phyloP scores from a whole-genome alignment of 2,797 vertebrate genomes.

The Iguana delicatissima region DNA sequence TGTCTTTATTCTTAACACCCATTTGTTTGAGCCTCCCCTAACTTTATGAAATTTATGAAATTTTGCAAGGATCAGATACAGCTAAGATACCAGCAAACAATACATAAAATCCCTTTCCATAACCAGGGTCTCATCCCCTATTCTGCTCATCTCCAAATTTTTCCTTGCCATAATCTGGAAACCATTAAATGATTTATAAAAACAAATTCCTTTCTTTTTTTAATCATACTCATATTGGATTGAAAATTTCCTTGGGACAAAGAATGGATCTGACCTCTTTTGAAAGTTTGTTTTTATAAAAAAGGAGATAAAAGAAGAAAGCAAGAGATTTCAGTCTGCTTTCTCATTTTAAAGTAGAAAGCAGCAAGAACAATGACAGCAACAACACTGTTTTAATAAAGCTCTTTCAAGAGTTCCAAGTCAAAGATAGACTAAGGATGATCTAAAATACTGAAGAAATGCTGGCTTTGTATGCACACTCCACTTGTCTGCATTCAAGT shows the following conservation, averaged over 20 bases:
- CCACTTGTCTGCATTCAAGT: not conserved
- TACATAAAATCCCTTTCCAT: not conserved
- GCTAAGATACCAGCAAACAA: not conserved
- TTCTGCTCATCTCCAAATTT: not conserved
- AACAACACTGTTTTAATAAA: constrained; percentile 20
- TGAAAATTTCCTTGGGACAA: not conserved
- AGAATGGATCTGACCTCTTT: not conserved
- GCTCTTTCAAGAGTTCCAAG: not conserved
- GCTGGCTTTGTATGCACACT: not conserved
- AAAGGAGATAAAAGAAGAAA: not conserved
- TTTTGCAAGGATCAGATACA: not conserved
- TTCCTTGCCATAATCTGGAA: not conserved
- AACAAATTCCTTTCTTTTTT: not conserved
- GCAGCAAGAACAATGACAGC: no score
- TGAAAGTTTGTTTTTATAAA: not conserved
- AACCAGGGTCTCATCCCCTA: not conserved
- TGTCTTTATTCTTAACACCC: not conserved
- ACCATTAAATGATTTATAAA: not conserved
- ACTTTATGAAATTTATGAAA: not conserved
- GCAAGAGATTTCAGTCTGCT: not conserved
- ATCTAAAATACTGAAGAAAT: constrained; percentile 11
- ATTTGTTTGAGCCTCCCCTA: not conserved
- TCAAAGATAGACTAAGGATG: constrained; percentile 20
- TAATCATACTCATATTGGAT: no score
- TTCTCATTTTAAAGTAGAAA: not conserved